Evolutionary conservation across 2,113 vertebrate species (phyloP).

Genomic region (Bubo bubo): DNA sequence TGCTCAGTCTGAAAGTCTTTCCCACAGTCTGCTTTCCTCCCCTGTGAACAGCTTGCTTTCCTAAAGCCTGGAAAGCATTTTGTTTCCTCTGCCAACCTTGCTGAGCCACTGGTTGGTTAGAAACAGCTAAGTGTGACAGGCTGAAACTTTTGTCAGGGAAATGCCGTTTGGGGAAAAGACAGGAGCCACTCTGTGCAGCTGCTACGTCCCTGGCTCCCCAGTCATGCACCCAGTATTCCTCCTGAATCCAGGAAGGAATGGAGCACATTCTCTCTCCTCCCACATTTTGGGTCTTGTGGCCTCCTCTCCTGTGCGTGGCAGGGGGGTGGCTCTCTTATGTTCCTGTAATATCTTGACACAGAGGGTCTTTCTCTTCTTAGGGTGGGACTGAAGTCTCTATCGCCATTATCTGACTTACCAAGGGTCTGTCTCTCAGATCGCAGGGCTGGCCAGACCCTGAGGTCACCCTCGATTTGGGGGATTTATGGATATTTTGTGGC

Average conservation of each 20-base stretch:
- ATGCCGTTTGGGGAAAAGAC: background rate
- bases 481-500: background rate
- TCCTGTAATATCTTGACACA: background rate
- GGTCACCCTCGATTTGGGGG: background rate
- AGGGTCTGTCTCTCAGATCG: background rate
- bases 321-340: background rate
- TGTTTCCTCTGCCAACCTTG: background rate
- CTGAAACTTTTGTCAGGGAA: background rate
- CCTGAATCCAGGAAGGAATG: background rate
- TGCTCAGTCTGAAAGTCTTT: background rate
- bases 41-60: background rate
- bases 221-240: background rate
- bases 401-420: background rate
- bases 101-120: accelerated
- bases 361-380: background rate
- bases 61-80: background rate
- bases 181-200: background rate
- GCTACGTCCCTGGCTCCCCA: background rate
- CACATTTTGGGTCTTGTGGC: background rate
- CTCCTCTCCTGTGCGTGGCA: background rate
- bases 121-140: background rate
- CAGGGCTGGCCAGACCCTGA: background rate
- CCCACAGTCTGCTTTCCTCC: background rate
- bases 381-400: background rate
- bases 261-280: accelerated